phyloP scores from a whole-genome alignment of 2,113 vertebrate species.

The Salvelinus sp. region DNA sequence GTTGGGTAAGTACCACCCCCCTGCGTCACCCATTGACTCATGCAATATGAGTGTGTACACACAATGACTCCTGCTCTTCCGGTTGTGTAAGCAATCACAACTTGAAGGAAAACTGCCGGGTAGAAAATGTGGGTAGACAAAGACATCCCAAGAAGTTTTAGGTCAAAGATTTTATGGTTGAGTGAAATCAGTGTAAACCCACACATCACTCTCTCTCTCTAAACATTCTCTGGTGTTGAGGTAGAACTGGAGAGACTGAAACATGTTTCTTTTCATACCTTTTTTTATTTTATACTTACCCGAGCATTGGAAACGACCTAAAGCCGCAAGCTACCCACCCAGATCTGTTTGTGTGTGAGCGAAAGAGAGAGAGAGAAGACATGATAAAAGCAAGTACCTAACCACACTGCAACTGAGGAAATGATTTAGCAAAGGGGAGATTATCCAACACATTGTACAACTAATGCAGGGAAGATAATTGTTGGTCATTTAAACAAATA shows the following conservation, averaged over 20 bases:
- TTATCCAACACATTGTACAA: too few species aligned
- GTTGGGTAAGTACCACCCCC: neutral
- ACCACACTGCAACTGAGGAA: too few species aligned
- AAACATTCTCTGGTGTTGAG: conserved; percentile 24
- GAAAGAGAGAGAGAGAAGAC: too few species aligned
- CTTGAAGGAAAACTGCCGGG: neutral
- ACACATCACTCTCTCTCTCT: conserved; percentile 30
- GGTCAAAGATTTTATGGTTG: neutral
- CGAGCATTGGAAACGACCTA: conserved; percentile 16
- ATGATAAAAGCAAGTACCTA: too few species aligned
- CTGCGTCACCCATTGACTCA: neutral
- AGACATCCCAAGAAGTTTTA: neutral
- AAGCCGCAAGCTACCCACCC: conserved; percentile 34
- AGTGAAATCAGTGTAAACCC: neutral
- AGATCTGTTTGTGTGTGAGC: neutral
- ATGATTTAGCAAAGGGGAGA: too few species aligned
- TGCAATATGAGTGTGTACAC: neutral
- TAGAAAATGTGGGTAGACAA: neutral
- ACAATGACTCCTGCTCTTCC: neutral
- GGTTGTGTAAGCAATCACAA: neutral
- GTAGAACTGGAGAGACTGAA: neutral
- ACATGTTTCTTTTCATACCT: neutral
- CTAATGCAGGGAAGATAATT: too few species aligned
- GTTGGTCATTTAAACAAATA: too few species aligned
- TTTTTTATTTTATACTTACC: conserved; percentile 14